phyloP scores from a whole-genome alignment of 2,113 vertebrate species.

The Probosciger aterrimus region DNA sequence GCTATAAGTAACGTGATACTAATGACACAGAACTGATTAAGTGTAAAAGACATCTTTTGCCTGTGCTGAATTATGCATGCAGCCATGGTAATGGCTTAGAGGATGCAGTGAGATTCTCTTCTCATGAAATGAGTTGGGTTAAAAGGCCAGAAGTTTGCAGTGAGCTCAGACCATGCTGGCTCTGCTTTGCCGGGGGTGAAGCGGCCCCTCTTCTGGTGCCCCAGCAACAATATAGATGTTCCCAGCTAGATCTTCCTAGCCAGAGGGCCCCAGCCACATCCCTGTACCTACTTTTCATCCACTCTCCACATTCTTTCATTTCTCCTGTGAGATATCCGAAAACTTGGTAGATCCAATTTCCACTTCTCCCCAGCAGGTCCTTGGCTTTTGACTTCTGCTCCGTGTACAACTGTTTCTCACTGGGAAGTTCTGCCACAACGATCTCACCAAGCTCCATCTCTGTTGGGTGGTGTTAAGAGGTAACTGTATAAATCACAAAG shows the following conservation, averaged over 20 bases:
- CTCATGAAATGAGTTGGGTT: not conserved
- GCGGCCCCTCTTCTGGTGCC: accelerated
- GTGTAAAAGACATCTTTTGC: not conserved
- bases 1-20: accelerated
- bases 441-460: constrained; percentile 67
- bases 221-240: not conserved
- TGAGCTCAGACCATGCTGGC: accelerated
- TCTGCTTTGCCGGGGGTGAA: not conserved
- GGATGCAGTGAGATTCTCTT: not conserved
- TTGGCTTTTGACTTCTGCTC: not conserved
- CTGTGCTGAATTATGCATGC: not conserved
- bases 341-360: constrained; percentile 19
- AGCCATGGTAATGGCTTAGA: not conserved
- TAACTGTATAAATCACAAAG: not conserved
- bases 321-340: constrained; percentile 68
- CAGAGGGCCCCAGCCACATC: not conserved
- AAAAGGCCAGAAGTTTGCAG: not conserved
- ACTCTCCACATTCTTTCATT: constrained; percentile 75
- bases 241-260: not conserved
- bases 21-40: not conserved
- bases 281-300: constrained; percentile 75
- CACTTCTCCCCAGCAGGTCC: not conserved
- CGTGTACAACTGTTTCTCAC: not conserved
- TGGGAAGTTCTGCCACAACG: not conserved
- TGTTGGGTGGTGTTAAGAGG: not conserved